These are phyloP conservation scores for Pteruthius melanotis DNA, from an alignment of 2,113 vertebrate species.

Conservation along the genomic window DNA sequence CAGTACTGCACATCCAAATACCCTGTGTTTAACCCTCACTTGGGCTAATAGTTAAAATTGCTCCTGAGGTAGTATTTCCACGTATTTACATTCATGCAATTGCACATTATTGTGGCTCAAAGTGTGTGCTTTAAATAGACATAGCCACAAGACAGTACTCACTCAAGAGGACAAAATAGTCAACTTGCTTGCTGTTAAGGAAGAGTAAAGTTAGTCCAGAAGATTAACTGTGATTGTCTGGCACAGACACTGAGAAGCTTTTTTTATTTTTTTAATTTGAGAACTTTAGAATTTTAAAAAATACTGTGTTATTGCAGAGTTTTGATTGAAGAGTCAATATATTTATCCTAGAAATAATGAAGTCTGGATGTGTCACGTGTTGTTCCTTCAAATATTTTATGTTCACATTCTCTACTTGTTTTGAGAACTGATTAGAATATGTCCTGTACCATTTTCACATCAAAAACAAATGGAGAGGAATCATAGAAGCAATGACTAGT, in stretches of 20 bases:
- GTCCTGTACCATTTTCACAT: not conserved
- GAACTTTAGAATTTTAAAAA: not conserved
- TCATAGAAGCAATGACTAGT: not conserved
- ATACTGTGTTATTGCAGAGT: not conserved
- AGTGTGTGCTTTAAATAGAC: not conserved
- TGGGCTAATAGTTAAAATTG: not conserved
- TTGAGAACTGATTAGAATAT: not conserved
- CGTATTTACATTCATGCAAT: slow-evolving; percentile 17
- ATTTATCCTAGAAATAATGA: not conserved
- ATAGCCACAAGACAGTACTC: not conserved
- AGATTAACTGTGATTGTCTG: not conserved
- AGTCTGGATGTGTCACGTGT: not conserved
- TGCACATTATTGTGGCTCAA: not conserved
- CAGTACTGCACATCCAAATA: not conserved
- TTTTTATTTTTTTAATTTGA: not conserved
- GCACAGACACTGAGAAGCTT: not conserved
- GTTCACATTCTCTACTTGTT: not conserved
- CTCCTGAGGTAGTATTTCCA: not conserved
- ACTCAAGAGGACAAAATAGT: not conserved
- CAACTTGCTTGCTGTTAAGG: not conserved
- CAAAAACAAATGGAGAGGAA: not conserved
- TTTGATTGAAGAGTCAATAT: not conserved
- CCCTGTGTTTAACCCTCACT: slow-evolving; percentile 2
- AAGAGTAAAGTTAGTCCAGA: not conserved
- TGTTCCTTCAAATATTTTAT: not conserved